A percentile compares a stretch with the other conserved stretches of the same genome.
Conservation (phyloP, 2,888 invertebrate genomes). For the Phaedon cochleariae region DNA sequence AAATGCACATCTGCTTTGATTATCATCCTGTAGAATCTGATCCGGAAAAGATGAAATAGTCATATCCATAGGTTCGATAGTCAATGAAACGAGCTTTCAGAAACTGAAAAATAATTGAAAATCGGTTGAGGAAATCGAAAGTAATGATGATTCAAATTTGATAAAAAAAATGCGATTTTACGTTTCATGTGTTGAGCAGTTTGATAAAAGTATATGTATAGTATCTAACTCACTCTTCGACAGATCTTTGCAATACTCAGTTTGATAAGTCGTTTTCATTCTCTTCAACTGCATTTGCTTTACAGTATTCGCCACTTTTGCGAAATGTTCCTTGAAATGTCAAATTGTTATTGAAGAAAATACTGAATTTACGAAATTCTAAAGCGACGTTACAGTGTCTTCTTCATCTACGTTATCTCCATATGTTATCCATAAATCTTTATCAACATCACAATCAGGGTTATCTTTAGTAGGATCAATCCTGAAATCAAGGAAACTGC, state of each 20-base stretch:
- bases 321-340: constrained; percentile 24
- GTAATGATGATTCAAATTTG: too few relatives aligned
- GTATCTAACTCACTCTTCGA: constrained; percentile 1
- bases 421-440: background rate
- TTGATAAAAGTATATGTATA: background rate
- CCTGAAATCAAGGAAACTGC: background rate
- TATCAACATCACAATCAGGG: constrained; percentile 3
- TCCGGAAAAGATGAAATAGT: too few relatives aligned
- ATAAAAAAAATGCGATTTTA: too few relatives aligned
- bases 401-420: constrained; percentile 3
- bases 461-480: background rate
- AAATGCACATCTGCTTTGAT: too few relatives aligned
- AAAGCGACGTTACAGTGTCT: background rate
- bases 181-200: too few relatives aligned
- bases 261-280: constrained; percentile 34
- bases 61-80: too few relatives aligned
- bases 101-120: too few relatives aligned
- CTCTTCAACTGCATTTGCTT: constrained; percentile 35
- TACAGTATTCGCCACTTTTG: constrained; percentile 31
- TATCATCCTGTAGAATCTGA: too few relatives aligned
- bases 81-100: too few relatives aligned
- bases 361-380: background rate
- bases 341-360: constrained; percentile 23
- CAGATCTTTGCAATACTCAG: constrained; percentile 24
- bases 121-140: too few relatives aligned